Base-by-base conservation (phyloP, 2,888 invertebrate genomes). In the Agelastica alni region DNA sequence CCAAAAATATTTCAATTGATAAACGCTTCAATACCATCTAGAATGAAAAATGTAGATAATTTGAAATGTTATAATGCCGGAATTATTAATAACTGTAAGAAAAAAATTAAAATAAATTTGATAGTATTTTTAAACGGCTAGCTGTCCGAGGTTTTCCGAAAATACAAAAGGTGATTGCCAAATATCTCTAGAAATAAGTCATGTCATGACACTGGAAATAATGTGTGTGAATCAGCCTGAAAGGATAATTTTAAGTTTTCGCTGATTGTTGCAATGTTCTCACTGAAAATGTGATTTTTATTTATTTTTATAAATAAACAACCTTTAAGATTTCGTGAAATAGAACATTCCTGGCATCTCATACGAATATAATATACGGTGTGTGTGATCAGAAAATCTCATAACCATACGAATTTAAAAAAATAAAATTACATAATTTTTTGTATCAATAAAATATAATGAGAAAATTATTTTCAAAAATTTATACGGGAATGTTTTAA, bases 241-340 rank as follows among this genome's bases (percentile, higher is more conserved):
- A 6, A n/a, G 2, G 14, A 22, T 42, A 22, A 42, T 26, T 28
- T 26, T 5, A 28, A 42, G 26, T 42, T 44, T 31, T 31, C 20
- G 44, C 18, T 31, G 17, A 18, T 32, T 18, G 17, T 44, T 44
- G 44, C 12, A 32, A 44, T 17, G 18, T 44, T 32, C 18, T 10
- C 18, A 13, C n/a, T 44, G 32, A 31, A 32, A 44, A 17, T 18
- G 16, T 32, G 31, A 16, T 44, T 32, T 32, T 31, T 32, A 9
- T 44, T 16, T 44, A 26, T 44, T 44, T 44, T 44, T 44, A 37
- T 37, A 6, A n/a, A 36, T 36, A 36, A 36, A 36, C 26, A 26
- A 16, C 16, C 18, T 37, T 18, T 18, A 16, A 18, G 17, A 18
- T 12, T 37, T 12, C 12, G 5, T 1, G 4, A 37, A 37, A 18